Conservation (phyloP, 2,888 invertebrate species). For the Ormyrus labotus region DNA sequence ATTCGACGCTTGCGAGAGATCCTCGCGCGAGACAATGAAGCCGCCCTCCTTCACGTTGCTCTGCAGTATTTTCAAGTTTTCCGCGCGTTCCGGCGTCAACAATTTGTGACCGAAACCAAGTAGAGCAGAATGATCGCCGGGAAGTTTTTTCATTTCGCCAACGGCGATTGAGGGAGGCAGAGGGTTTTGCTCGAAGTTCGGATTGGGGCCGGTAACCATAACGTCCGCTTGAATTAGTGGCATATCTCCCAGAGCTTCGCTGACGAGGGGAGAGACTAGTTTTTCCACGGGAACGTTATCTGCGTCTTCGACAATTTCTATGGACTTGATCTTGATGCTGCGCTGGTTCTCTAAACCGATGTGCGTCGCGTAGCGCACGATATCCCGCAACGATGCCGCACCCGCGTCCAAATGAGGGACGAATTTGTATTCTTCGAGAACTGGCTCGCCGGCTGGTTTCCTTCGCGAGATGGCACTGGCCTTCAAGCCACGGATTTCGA, state of each 20-base stretch:
- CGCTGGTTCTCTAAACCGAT: slow-evolving; percentile 77
- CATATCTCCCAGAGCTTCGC: slow-evolving; percentile 81
- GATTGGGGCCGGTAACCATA: slow-evolving; percentile 75
- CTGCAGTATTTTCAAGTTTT: slow-evolving; percentile 55
- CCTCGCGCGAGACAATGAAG: slow-evolving; percentile 67
- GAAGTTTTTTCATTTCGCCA: slow-evolving; percentile 79
- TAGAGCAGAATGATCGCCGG: slow-evolving; percentile 77
- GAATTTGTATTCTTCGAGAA: slow-evolving; percentile 79
- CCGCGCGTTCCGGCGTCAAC: slow-evolving; percentile 61
- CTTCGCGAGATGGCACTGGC: slow-evolving; percentile 78
- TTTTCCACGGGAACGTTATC: slow-evolving; percentile 66
- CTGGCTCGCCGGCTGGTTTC: slow-evolving; percentile 76
- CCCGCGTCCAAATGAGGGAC: slow-evolving; percentile 75
- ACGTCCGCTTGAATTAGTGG: slow-evolving; percentile 84
- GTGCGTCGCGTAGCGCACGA: slow-evolving; percentile 74
- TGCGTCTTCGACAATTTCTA: slow-evolving; percentile 69
- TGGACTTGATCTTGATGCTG: slow-evolving; percentile 68
- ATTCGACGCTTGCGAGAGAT: slow-evolving; percentile 28
- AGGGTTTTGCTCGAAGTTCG: slow-evolving; percentile 74
- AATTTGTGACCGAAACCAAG: slow-evolving; percentile 78
- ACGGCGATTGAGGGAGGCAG: slow-evolving; percentile 78
- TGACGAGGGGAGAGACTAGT: slow-evolving; percentile 78
- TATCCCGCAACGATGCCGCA: slow-evolving; percentile 63
- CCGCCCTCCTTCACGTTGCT: slow-evolving; percentile 60
- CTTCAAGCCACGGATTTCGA: slow-evolving; percentile 80